Conservation (phyloP, 2,888 invertebrate genomes). For the Acronicta leporina region DNA sequence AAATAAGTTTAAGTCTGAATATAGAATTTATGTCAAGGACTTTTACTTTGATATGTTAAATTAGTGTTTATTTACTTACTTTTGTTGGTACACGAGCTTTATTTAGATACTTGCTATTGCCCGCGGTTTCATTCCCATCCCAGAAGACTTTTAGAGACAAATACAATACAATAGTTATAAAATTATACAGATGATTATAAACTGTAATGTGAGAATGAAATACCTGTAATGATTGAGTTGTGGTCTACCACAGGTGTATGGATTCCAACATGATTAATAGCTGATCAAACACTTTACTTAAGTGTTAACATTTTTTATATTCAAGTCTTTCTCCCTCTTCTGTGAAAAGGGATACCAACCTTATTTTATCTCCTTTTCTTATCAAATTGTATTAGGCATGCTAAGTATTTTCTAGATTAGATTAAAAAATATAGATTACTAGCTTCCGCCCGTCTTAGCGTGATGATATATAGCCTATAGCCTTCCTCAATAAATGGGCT, state of each 20-base stretch:
- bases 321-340: background rate
- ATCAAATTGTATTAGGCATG: too few species aligned
- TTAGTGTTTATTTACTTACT: slow-evolving; percentile 1
- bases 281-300: background rate
- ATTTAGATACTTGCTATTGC: background rate
- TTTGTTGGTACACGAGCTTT: background rate
- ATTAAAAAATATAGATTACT: too few species aligned
- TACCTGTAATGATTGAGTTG: slow-evolving; percentile 33
- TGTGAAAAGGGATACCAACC: background rate
- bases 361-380: too few species aligned
- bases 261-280: slow-evolving; percentile 28
- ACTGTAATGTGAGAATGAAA: slow-evolving; percentile 32
- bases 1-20: slow-evolving; percentile 14
- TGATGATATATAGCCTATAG: too few species aligned
- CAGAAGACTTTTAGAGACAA: too few species aligned
- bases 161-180: too few species aligned
- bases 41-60: background rate
- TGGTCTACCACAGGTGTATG: slow-evolving; percentile 32
- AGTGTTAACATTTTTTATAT: background rate
- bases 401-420: too few species aligned
- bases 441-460: too few species aligned
- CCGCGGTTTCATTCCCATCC: too few species aligned
- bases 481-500: too few species aligned
- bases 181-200: slow-evolving; percentile 15
- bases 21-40: slow-evolving; percentile 37